Conservation (phyloP, 2,113 vertebrate genomes). For the Gallinago paraguaiae region DNA sequence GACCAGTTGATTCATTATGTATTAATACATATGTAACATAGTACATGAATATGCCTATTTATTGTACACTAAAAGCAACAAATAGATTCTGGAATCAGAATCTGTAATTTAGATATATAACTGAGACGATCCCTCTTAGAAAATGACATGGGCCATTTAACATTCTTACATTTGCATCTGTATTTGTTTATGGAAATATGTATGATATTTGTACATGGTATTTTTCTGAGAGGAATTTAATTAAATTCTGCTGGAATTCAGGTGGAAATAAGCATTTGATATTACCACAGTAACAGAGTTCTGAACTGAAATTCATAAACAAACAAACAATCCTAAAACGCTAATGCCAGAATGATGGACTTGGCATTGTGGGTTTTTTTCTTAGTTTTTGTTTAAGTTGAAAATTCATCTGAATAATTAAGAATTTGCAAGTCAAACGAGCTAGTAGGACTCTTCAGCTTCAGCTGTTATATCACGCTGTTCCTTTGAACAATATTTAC, state of each 20-base stretch:
- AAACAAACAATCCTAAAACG: background rate
- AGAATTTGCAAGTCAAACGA: constrained; percentile 42
- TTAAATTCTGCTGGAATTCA: background rate
- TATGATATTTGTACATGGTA: background rate
- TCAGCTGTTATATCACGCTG: background rate
- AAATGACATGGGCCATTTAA: background rate
- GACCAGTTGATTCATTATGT: background rate
- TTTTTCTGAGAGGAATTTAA: background rate
- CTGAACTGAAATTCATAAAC: background rate
- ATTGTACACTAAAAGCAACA: background rate
- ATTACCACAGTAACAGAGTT: background rate
- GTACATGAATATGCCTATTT: background rate
- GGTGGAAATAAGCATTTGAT: background rate
- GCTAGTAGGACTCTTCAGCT: background rate
- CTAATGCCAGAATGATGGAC: background rate
- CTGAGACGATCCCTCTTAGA: background rate
- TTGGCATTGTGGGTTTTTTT: background rate
- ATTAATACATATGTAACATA: background rate
- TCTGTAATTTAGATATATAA: background rate
- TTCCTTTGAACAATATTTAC: constrained; percentile 50
- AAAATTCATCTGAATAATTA: constrained; percentile 10
- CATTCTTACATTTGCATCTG: background rate
- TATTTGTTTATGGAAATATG: background rate
- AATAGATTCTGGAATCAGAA: background rate
- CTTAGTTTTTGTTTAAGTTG: background rate